Evolutionary conservation across 2,113 vertebrate species (phyloP), one percentile per base, ranked within the genome.

Genomic region (Malurus melanocephalus): DNA sequence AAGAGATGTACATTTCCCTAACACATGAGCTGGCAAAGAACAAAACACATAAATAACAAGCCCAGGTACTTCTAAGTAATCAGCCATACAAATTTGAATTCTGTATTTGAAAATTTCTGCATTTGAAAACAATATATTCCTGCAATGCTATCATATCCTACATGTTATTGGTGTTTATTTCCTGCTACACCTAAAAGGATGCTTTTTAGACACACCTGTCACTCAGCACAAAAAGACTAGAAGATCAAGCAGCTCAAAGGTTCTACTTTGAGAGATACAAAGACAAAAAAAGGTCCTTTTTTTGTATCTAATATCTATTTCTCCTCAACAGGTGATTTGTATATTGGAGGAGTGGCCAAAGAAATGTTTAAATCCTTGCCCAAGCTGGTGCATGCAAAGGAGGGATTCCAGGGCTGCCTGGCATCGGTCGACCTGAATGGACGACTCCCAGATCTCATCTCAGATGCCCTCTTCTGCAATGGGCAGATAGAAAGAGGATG

Each of bases 401-500:
- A 99, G 88, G 99, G 99, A 12, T 99, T 99, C 95, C 99, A 99
- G 92, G 99, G 99, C 88, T 99, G 99, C 88, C 97, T 99, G 93
- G 99, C 99, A 15, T 99, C 99, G 0, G 97, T 99, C 65, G 99
- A 99, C 94, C 97, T 99, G 94, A 99, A 99, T 5, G 99, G 99
- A 87, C 98, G 98, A 7, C 98, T 99, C 77, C 99, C 99, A 26
- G 99, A 99, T 94, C 97, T 99, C 90, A 98, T 99, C 96, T 98
- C 98, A 26, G 99, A 99, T 80, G 99, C 99, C 68, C 96, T 99
- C 94, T 98, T 98, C 95, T 99, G 99, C 94, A 99, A 98, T 64
- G 99, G 99, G 27, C 99, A 99, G 92, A 99, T 99, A 93, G 99
- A 99, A 96, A 98, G 99, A 96, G 99, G 99, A 94, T 99, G 99